phyloP scores from a whole-genome alignment of 2,888 invertebrate genomes.

The Acanthosepion lycidas region DNA sequence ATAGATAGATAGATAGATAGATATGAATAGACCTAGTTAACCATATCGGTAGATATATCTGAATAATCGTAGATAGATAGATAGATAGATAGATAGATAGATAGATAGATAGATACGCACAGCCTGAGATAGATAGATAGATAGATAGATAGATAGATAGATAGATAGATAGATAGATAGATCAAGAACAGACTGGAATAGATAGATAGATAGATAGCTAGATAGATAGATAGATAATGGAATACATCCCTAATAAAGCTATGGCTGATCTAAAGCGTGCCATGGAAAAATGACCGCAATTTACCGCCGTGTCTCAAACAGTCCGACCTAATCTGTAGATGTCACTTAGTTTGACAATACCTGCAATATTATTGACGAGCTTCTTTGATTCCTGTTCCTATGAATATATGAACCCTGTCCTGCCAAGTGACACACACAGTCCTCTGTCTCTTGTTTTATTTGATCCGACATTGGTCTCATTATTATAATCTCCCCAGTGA shows the following conservation, averaged over 20 bases:
- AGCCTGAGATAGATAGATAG: neutral
- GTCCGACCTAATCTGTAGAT: too few species aligned
- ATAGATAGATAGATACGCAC: neutral
- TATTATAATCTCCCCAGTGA: too few species aligned
- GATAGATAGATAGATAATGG: neutral
- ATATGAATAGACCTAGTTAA: too few species aligned
- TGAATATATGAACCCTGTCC: neutral
- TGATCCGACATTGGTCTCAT: too few species aligned
- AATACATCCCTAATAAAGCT: too few species aligned
- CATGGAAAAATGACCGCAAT: neutral
- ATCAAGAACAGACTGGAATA: neutral
- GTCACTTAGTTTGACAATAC: neutral
- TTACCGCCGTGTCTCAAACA: neutral
- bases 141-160: neutral
- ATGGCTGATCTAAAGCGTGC: neutral
- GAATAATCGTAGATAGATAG: neutral
- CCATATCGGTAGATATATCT: too few species aligned
- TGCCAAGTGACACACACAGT: neutral
- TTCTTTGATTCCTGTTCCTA: neutral
- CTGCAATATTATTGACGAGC: neutral
- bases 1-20: neutral
- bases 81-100: neutral
- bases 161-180: neutral
- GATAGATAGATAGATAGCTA: neutral
- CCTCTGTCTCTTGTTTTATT: neutral